Percentiles rank a stretch among this genome's conserved stretches.
These are phyloP conservation scores for Pangasianodon gigas DNA, from an alignment of 2,113 vertebrate genomes.

Conservation along the genomic window DNA sequence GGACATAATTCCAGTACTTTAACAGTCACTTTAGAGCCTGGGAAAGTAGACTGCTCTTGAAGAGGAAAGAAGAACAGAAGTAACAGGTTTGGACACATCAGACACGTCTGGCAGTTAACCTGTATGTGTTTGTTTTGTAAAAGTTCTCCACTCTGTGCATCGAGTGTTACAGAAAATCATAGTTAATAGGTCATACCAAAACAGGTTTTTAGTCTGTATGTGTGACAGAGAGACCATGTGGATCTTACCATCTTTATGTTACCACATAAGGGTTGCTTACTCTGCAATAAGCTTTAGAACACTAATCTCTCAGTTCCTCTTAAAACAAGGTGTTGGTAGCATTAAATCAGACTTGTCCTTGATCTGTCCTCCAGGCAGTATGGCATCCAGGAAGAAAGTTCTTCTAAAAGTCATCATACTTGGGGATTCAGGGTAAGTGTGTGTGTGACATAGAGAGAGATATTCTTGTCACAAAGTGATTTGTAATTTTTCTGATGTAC, in stretches of 20 bases:
- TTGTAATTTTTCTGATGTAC: neutral
- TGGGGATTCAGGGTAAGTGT: conserved; percentile 72
- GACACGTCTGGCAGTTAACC: neutral
- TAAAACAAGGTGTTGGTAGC: neutral
- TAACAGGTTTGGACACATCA: conserved; percentile 31
- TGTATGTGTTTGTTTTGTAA: neutral
- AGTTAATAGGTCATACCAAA: neutral
- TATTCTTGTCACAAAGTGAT: neutral
- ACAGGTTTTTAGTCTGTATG: neutral
- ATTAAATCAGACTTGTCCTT: neutral
- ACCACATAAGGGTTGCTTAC: neutral
- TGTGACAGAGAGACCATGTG: neutral
- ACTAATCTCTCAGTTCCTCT: neutral
- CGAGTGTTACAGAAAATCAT: neutral
- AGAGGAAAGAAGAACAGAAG: neutral
- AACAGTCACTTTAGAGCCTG: neutral
- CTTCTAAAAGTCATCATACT: conserved; percentile 96
- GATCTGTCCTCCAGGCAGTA: conserved; percentile 53
- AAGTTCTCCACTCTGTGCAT: neutral
- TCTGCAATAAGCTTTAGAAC: neutral
- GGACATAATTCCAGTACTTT: neutral
- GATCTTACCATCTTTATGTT: neutral
- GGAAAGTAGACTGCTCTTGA: neutral
- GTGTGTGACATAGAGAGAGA: neutral
- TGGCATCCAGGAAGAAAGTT: conserved; percentile 97